Percentiles rank a stretch among this genome's conserved stretches.
phyloP scores from a whole-genome alignment of 2,113 vertebrate species.

The Monarcha castaneiventris region DNA sequence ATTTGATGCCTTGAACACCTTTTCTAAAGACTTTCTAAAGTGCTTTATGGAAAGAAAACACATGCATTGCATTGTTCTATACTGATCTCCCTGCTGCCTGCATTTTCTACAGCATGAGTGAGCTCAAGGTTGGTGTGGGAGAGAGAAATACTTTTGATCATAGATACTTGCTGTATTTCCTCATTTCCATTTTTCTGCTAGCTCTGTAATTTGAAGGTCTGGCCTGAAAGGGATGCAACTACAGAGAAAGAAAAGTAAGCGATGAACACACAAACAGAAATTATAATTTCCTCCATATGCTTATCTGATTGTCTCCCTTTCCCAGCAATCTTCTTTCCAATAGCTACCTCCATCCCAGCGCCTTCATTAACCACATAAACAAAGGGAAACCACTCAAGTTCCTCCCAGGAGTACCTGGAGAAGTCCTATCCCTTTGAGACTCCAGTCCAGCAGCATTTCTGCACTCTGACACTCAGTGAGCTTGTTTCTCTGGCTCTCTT shows the following conservation, averaged over 20 bases:
- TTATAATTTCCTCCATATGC: background rate
- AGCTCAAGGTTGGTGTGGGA: background rate
- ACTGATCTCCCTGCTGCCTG: background rate
- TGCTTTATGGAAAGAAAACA: background rate
- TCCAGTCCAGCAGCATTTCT: background rate
- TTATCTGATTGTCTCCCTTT: background rate
- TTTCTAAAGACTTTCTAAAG: background rate
- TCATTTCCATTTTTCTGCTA: background rate
- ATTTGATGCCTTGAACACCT: background rate
- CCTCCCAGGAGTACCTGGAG: background rate
- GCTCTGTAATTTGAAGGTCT: background rate
- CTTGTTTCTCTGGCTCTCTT: background rate
- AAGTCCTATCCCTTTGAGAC: background rate
- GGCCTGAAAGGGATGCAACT: background rate
- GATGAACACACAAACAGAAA: background rate
- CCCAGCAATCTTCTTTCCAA: background rate
- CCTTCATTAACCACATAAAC: background rate
- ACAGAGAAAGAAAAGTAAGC: background rate
- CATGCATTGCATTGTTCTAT: background rate
- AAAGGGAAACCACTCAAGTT: background rate
- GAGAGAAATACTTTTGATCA: background rate
- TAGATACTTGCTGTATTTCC: background rate
- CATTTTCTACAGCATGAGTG: background rate
- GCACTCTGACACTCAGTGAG: rapidly evolving
- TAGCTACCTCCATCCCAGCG: background rate